Percentiles rank a stretch among this genome's conserved stretches.
These are phyloP conservation scores for Gymnogyps californianus DNA, from an alignment of 2,113 vertebrate species.

Conservation along the genomic window DNA sequence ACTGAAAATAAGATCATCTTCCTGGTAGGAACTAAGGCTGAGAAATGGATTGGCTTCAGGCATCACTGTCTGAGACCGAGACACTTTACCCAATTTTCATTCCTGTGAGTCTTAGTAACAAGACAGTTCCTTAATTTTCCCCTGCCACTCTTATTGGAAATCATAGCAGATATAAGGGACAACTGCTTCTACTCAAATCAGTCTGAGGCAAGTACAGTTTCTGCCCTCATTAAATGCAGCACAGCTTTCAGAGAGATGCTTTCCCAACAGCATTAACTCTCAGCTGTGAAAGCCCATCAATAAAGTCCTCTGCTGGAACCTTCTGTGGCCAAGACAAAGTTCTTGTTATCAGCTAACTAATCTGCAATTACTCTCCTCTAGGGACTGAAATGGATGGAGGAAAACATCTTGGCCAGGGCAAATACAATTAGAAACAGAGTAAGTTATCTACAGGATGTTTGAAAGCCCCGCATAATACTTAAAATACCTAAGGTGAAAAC, in stretches of 20 bases:
- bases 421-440: background rate
- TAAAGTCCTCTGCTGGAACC: background rate
- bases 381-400: background rate
- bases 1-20: background rate
- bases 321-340: background rate
- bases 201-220: background rate
- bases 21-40: background rate
- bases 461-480: background rate
- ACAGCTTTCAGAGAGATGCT: background rate
- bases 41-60: background rate
- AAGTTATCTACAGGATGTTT: background rate
- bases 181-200: background rate
- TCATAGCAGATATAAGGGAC: background rate
- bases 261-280: background rate
- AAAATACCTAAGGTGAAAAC: background rate
- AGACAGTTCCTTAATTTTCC: background rate
- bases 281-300: background rate
- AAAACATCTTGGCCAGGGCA: background rate
- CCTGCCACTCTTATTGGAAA: background rate
- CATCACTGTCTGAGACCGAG: background rate
- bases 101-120: background rate
- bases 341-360: background rate
- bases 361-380: background rate
- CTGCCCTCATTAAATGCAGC: background rate
- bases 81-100: background rate